phyloP scores from a whole-genome alignment of 2,113 vertebrate species.

The Oryzias curvinotus region DNA sequence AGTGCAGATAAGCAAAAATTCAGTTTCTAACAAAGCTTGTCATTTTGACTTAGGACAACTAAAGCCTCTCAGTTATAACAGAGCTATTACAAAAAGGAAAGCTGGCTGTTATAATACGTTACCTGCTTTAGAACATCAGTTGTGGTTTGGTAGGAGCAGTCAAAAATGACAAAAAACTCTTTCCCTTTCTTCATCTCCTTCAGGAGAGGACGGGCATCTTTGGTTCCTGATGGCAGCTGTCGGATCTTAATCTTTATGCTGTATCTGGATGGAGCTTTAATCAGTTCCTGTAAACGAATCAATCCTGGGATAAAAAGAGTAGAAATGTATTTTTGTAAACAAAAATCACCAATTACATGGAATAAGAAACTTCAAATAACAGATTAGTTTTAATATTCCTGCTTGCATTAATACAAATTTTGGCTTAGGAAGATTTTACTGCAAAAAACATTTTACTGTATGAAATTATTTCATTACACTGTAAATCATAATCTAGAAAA shows the following conservation, averaged over 20 bases:
- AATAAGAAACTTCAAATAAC: too few species aligned
- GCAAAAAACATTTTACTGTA: too few species aligned
- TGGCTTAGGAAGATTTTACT: too few species aligned
- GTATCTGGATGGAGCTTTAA: conserved; percentile 97
- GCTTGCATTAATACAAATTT: too few species aligned
- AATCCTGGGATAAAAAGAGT: conserved; percentile 80
- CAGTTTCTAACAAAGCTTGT: background rate
- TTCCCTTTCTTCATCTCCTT: conserved; percentile 99
- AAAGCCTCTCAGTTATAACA: background rate
- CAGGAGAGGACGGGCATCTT: conserved; percentile 91
- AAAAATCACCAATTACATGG: too few species aligned
- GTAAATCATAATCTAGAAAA: too few species aligned
- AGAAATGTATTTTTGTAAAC: background rate
- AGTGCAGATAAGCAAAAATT: conserved; percentile 18
- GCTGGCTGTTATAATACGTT: background rate
- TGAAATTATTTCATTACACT: too few species aligned
- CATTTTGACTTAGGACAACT: conserved; percentile 3
- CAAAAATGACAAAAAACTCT: conserved; percentile 97
- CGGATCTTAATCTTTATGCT: conserved; percentile 98
- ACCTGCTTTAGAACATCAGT: conserved; percentile 96
- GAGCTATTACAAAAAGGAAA: background rate
- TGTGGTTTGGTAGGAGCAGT: conserved; percentile 91
- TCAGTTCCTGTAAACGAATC: conserved; percentile 96
- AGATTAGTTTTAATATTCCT: too few species aligned
- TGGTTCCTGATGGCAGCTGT: conserved; percentile 90